Evolutionary conservation across 2,888 invertebrate genomes (phyloP), one percentile per base, ranked within the genome.

Genomic region (Allolobophora icterica): DNA sequence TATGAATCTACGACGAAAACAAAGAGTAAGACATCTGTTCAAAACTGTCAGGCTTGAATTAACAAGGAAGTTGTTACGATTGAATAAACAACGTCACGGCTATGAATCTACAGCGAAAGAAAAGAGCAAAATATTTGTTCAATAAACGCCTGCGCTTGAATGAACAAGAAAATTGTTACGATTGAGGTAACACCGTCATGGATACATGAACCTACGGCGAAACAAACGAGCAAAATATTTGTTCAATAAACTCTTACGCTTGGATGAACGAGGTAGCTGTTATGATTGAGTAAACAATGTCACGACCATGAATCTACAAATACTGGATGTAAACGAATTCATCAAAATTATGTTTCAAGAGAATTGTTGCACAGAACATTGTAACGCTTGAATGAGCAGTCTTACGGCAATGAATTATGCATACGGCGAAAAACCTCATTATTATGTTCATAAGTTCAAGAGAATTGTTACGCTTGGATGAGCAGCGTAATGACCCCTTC

Each of bases 131-230:
- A 52, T 52, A 52, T 52, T 24, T 52, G 24, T 21, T 24, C 8
- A 21, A 8, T 21, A 24, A 6, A 24, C 24, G 52, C 24, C 42
- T 52, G 24, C 11, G 52, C 71, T 71, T 71, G 8, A 6, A n/a
- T 8, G n/a, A n/a, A n/a, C 71, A 71, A n/a, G 30, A 17, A 71
- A 30, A n/a, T 8, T 0, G 71, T 71, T n/a, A 71, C 71, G 71
- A 71, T n/a, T n/a, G n/a, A n/a, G n/a, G n/a, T n/a, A n/a, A n/a
- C 95, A 98, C 98, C 89, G 99, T 99, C 94, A 99, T 99, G 93
- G 99, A 99, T 94, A 99, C n/a, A n/a, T 99, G 96, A 98, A 99
- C 96, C 99, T 99, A n/a, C 71, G 71, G 17, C 30, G n/a, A n/a
- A 13, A n/a, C 30, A 4, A 71, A n/a, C 30, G 17, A 71, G 8